phyloP scores from a whole-genome alignment of 92 coral and sea anemone genomes.

The Phenganax stokvisi region DNA sequence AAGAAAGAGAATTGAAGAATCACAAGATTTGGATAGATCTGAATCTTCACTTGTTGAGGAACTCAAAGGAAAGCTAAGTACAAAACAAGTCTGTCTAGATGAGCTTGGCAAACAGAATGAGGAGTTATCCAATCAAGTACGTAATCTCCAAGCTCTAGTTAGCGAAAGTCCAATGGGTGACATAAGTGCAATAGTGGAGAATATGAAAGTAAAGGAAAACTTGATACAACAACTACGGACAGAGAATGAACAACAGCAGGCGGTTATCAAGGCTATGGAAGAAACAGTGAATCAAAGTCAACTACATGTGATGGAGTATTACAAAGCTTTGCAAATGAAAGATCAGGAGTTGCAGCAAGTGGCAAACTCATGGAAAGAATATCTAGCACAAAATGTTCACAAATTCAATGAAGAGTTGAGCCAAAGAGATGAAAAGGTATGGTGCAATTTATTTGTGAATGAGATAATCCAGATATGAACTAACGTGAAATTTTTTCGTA shows the following conservation, averaged over 20 bases:
- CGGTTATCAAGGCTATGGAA: conserved; percentile 38
- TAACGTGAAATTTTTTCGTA: not conserved
- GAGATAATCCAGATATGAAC: not conserved
- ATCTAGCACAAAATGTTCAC: conserved; percentile 42
- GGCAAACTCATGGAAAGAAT: conserved; percentile 11
- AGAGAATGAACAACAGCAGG: conserved; percentile 69
- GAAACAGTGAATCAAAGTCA: conserved; percentile 25
- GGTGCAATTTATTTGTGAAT: not conserved
- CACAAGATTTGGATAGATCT: conserved; percentile 45
- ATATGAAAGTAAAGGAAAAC: conserved; percentile 67
- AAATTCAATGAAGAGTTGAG: conserved; percentile 45
- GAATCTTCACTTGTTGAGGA: conserved; percentile 67
- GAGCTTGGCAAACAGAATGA: conserved; percentile 57
- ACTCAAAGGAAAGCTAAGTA: conserved; percentile 54
- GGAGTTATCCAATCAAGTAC: conserved; percentile 60
- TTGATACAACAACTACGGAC: conserved; percentile 68
- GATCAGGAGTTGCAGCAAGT: conserved; percentile 27
- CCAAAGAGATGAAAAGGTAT: conserved; percentile 47
- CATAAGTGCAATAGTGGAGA: conserved; percentile 68
- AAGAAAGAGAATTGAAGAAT: conserved; percentile 56
- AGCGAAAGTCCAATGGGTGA: conserved; percentile 23
- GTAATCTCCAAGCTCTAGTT: conserved; percentile 51
- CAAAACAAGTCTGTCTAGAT: conserved; percentile 63
- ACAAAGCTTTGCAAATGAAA: conserved; percentile 15
- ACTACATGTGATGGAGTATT: conserved; percentile 4